Base-by-base conservation (phyloP, 2,888 invertebrate genomes). In the Leptinotarsa juncta region DNA sequence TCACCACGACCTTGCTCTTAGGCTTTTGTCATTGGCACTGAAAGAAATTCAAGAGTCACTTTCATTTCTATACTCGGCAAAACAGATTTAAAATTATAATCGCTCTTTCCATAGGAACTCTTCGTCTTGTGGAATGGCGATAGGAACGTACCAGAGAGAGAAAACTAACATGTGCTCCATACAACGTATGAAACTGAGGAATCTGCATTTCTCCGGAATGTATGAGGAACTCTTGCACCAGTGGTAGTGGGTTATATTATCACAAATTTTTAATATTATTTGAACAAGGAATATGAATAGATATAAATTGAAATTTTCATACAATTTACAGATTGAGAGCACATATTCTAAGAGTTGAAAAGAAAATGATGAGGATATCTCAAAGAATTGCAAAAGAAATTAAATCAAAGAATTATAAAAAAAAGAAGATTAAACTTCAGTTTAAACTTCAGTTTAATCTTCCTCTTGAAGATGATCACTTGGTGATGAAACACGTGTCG, bases 11-110 rank as follows among this genome's bases (percentile, higher is more conserved):
- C 83, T 84, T 83, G 82, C 79, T 82, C 82, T 82, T 76, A 80
- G 76, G 76, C 78, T 76, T 75, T 81, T 84, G 84, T 84, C 85
- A 85, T 85, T 86, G 86, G 83, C 84, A 87, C 86, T 87, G 86
- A 83, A 82, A 83, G 83, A 84, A 81, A 82, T 82, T 78, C 80
- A 75, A 74, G 72, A 78, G 76, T 81, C 82, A 84, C 86, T 86
- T 86, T 86, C 85, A 81, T 86, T 86, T 87, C 86, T 86, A 85
- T 84, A 82, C 80, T 80, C 80, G 77, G 71, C 78, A 69, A 72
- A 72, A 71, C 69, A 71, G 67, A 77, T 75, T 67, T 70, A 72
- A 76, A 75, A 78, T 71, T 71, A 78, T 77, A 69, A 73, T 74
- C 72, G 57, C 75, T 77, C 76, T 77, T 80, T 80, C 79, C 78